Evolutionary conservation across 2,113 vertebrate species (phyloP).

Genomic region (Thinocorus orbignyianus): DNA sequence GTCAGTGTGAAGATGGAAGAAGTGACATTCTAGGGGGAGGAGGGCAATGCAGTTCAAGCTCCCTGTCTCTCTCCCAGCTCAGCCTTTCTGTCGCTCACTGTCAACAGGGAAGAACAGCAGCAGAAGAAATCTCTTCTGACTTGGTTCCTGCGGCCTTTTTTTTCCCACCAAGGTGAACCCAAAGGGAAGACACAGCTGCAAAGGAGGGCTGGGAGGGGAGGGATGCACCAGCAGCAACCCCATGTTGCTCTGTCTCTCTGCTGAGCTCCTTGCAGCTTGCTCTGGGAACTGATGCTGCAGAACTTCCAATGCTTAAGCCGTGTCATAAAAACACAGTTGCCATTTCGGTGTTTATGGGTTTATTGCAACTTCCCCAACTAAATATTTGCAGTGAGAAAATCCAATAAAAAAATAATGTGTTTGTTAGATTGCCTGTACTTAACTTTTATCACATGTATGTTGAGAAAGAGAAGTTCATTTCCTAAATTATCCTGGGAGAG

Average conservation of each 20-base stretch:
- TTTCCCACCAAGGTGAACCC: not conserved
- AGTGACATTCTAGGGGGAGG: not conserved
- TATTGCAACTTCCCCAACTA: not conserved
- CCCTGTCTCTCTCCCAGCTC: not conserved
- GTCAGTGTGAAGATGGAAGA: not conserved
- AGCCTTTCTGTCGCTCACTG: not conserved
- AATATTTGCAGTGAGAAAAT: not conserved
- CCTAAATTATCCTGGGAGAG: not conserved
- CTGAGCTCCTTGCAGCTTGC: not conserved
- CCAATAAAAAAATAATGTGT: not conserved
- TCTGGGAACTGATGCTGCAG: not conserved
- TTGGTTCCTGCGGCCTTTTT: not conserved
- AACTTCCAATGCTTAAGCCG: not conserved
- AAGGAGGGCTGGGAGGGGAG: not conserved
- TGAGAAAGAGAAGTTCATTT: not conserved
- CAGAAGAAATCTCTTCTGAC: not conserved
- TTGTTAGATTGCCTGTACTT: not conserved
- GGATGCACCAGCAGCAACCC: accelerated
- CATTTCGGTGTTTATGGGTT: not conserved
- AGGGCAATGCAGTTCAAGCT: not conserved
- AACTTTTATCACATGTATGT: not conserved
- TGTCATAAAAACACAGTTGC: not conserved
- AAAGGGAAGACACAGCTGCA: not conserved
- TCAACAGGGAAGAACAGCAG: not conserved
- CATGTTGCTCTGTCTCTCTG: accelerated